phyloP scores from a whole-genome alignment of 2,888 invertebrate genomes.

The Volucella zonaria region DNA sequence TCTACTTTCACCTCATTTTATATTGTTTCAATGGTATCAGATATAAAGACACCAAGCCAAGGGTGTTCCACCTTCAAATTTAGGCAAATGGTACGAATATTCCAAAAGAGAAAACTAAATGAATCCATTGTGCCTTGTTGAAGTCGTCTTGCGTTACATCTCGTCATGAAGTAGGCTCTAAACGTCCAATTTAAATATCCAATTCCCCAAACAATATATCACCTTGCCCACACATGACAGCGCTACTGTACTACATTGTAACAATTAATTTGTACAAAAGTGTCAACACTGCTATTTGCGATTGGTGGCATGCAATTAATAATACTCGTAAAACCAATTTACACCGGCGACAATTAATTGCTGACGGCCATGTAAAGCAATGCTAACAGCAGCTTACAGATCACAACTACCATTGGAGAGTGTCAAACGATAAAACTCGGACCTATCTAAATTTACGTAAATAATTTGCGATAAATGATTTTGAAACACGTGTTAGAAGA shows the following conservation, averaged over 20 bases:
- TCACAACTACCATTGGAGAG: constrained; percentile 7
- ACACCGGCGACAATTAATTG: constrained; percentile 53
- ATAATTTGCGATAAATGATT: constrained; percentile 45
- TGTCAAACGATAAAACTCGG: neutral
- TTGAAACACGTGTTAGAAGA: constrained; percentile 53
- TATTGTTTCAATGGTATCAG: too few relatives aligned
- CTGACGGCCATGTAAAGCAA: constrained; percentile 13
- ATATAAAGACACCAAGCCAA: too few relatives aligned
- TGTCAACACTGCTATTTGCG: constrained; percentile 46
- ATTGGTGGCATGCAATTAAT: constrained; percentile 58
- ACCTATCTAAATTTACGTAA: constrained; percentile 42
- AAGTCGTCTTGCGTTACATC: too few relatives aligned
- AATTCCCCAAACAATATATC: too few relatives aligned
- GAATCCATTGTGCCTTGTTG: too few relatives aligned
- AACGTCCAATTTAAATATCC: too few relatives aligned
- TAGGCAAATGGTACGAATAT: too few relatives aligned
- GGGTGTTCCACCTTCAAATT: too few relatives aligned
- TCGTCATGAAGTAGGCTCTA: too few relatives aligned
- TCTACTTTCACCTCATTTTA: too few relatives aligned
- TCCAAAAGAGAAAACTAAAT: too few relatives aligned
- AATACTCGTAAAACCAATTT: constrained; percentile 40
- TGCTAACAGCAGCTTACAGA: constrained; percentile 5
- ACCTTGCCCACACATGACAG: neutral
- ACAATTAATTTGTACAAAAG: constrained; percentile 25
- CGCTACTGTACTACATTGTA: constrained; percentile 25